These are phyloP conservation scores for Phoenoteleia sp. DNA, from an alignment of 2,888 invertebrate genomes.

Conservation along the genomic window DNA sequence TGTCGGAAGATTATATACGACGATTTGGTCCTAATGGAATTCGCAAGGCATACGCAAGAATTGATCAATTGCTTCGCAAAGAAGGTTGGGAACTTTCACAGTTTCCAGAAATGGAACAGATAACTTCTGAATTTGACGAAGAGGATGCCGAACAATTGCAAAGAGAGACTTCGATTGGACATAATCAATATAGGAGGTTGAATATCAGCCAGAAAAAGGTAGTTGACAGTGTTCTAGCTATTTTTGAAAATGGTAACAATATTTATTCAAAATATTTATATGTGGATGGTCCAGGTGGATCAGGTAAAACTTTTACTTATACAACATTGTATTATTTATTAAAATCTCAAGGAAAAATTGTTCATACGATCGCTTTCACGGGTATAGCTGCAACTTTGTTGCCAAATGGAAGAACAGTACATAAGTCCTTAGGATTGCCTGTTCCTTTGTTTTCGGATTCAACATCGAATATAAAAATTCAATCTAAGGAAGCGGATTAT, in stretches of 20 bases:
- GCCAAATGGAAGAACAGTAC: background rate
- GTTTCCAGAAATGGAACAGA: background rate
- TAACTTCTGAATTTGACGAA: background rate
- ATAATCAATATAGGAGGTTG: background rate
- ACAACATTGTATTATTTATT: background rate
- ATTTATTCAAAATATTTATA: background rate
- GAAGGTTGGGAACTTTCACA: background rate
- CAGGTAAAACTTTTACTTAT: background rate
- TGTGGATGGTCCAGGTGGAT: background rate
- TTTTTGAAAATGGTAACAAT: background rate
- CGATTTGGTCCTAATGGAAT: too few species aligned
- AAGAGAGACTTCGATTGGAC: background rate
- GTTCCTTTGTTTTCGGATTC: background rate
- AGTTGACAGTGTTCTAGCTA: background rate
- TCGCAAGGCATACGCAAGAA: too few species aligned
- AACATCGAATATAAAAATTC: background rate
- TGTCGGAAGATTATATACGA: too few species aligned
- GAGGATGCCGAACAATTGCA: background rate
- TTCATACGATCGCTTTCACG: background rate
- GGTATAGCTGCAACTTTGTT: background rate
- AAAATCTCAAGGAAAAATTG: background rate
- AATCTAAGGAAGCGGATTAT: background rate
- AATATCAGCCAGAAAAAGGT: background rate
- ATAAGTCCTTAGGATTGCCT: background rate
- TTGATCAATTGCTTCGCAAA: background rate